Percentiles rank a stretch among this genome's conserved stretches.
phyloP scores from a whole-genome alignment of 2,113 vertebrate species.

The Grallaria varia region DNA sequence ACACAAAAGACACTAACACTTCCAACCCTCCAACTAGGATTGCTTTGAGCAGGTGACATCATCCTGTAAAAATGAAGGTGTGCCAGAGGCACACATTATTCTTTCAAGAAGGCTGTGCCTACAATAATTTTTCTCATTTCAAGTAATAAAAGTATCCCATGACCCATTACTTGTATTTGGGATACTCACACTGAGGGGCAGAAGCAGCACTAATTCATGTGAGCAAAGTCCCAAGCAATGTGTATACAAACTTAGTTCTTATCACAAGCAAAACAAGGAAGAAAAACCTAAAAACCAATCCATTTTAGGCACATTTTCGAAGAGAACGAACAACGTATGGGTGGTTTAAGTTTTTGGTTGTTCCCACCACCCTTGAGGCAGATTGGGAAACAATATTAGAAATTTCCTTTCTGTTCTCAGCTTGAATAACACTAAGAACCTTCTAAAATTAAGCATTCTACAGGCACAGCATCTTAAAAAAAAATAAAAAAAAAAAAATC shows the following conservation, averaged over 20 bases:
- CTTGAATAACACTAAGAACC: not conserved
- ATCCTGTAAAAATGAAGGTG: conserved; percentile 2
- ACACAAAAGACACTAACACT: not conserved
- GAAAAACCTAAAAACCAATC: not conserved
- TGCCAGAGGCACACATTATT: conserved; percentile 11
- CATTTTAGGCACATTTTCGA: not conserved
- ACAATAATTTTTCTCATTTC: not conserved
- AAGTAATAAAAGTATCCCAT: not conserved
- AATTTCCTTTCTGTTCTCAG: not conserved
- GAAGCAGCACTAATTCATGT: not conserved
- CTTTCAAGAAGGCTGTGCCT: not conserved
- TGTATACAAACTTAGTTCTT: not conserved
- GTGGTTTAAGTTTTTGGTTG: not conserved
- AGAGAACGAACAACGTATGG: not conserved
- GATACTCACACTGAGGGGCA: not conserved
- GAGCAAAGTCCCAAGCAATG: not conserved
- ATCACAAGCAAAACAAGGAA: not conserved
- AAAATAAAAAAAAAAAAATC: too few relatives aligned
- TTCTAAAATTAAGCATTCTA: not conserved
- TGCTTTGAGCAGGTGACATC: conserved; percentile 18
- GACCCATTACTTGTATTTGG: not conserved
- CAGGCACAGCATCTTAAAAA: not conserved
- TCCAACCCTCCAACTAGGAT: not conserved
- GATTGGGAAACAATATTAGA: not conserved
- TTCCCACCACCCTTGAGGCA: not conserved